Percentiles rank a stretch among this genome's conserved stretches.
Evolutionary conservation across 2,797 vertebrate species (phyloP).

Genomic region (Todus mexicanus): DNA sequence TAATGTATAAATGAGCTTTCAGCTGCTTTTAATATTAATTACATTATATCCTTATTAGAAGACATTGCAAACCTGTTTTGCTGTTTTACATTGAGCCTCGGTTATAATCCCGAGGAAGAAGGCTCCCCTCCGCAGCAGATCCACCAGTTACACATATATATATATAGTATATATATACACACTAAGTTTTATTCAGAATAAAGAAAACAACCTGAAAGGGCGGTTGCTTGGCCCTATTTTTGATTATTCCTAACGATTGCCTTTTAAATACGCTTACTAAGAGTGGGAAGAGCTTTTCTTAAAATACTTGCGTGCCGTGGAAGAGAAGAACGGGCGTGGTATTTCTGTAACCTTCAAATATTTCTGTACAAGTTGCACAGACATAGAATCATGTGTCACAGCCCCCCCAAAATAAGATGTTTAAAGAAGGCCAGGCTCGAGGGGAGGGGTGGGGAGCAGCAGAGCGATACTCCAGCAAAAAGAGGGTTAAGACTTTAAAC

Average conservation of each 20-base stretch:
- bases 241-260: background rate
- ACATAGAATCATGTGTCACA: background rate
- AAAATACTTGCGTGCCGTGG: background rate
- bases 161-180: too few relatives aligned
- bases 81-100: slow-evolving; percentile 9
- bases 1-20: slow-evolving; percentile 43
- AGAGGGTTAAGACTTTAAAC: background rate
- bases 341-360: slow-evolving; percentile 6
- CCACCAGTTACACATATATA: background rate
- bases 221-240: background rate
- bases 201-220: background rate
- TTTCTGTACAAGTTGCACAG: background rate
- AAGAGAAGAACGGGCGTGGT: background rate
- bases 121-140: background rate
- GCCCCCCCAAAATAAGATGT: background rate
- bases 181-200: background rate
- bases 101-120: background rate
- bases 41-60: background rate
- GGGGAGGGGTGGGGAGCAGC: background rate
- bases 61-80: slow-evolving; percentile 34
- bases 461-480: background rate
- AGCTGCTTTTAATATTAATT: slow-evolving; percentile 52
- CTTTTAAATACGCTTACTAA: background rate
- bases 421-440: background rate
- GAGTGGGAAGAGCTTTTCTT: background rate